These are phyloP conservation scores for Conomelus anceps DNA, from an alignment of 2,888 invertebrate species.

Conservation along the genomic window DNA sequence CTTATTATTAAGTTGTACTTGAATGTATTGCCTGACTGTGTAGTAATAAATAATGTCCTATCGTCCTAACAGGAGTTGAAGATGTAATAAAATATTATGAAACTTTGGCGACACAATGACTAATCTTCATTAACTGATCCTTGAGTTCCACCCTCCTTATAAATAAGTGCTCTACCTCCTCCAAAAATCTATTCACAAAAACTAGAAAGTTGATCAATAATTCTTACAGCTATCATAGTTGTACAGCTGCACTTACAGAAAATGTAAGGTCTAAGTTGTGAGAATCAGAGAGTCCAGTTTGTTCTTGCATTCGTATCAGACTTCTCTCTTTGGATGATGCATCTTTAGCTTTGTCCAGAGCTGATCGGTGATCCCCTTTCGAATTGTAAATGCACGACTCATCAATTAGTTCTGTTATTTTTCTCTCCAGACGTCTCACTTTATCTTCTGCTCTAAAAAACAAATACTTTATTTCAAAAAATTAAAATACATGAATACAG, in stretches of 20 bases:
- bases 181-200: too few species aligned
- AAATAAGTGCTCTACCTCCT: too few species aligned
- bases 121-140: too few species aligned
- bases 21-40: too few species aligned
- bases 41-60: too few species aligned
- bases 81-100: too few species aligned
- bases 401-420: slow-evolving; percentile 83
- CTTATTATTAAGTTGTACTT: too few species aligned
- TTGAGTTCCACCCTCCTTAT: too few species aligned
- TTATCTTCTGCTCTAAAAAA: slow-evolving; percentile 78
- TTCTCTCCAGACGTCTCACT: slow-evolving; percentile 78
- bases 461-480: background rate
- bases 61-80: too few species aligned
- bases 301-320: slow-evolving; percentile 84
- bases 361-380: slow-evolving; percentile 55
- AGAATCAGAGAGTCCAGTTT: slow-evolving; percentile 78
- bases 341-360: slow-evolving; percentile 91
- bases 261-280: slow-evolving; percentile 95
- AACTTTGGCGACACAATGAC: too few species aligned
- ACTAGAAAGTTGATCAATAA: background rate
- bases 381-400: slow-evolving; percentile 72
- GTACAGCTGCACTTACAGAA: slow-evolving; percentile 53
- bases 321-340: slow-evolving; percentile 89
- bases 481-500: too few species aligned
- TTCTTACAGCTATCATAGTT: background rate